Evolutionary conservation across 2,797 vertebrate genomes (phyloP).

Genomic region (Enteromius radiatus): DNA sequence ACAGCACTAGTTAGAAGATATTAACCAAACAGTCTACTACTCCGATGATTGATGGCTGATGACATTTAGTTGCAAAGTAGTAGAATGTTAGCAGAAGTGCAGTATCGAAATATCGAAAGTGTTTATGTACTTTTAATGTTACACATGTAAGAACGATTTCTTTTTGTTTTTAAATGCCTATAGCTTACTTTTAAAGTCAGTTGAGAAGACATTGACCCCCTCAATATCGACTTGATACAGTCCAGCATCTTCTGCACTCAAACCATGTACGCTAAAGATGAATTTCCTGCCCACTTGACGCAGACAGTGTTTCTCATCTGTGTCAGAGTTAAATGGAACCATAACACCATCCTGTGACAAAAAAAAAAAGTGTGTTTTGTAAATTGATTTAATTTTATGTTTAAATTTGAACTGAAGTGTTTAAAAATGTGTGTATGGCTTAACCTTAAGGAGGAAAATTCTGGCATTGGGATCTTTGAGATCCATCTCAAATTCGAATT

Average conservation of each 20-base stretch:
- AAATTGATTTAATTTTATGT: not conserved
- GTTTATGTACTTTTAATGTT: too few species aligned
- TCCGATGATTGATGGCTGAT: too few species aligned
- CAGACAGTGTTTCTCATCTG: conserved; percentile 80
- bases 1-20: too few species aligned
- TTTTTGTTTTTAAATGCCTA: not conserved
- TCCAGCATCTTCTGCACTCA: conserved; percentile 75
- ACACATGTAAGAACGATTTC: too few species aligned
- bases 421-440: not conserved
- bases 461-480: conserved; percentile 81
- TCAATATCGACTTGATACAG: conserved; percentile 78
- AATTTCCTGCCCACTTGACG: conserved; percentile 80
- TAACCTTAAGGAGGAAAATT: conserved; percentile 88
- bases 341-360: conserved; percentile 82
- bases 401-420: not conserved
- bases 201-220: conserved; percentile 76
- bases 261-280: conserved; percentile 75
- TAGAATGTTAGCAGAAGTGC: too few species aligned
- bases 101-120: too few species aligned
- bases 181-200: conserved; percentile 79
- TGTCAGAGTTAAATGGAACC: conserved; percentile 75
- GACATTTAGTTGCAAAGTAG: too few species aligned
- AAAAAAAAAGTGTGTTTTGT: conserved; percentile 32
- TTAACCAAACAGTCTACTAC: too few species aligned
- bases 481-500: conserved; percentile 86